Percentiles rank a stretch among this genome's conserved stretches.
These are phyloP conservation scores for Meghimatium bilineatum DNA, from an alignment of 2,888 invertebrate genomes.

Conservation along the genomic window DNA sequence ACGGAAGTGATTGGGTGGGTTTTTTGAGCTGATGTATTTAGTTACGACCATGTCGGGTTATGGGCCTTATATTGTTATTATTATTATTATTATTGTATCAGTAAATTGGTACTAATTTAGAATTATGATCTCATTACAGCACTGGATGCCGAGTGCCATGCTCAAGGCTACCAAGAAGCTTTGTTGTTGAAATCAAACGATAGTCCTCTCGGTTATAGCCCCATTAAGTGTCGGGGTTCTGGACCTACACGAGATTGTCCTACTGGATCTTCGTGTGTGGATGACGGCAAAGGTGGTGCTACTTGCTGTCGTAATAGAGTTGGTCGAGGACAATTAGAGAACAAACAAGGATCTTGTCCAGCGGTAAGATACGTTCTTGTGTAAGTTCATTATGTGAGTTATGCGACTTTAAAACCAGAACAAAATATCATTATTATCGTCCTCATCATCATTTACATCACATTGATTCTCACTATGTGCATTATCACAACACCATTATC, in stretches of 20 bases:
- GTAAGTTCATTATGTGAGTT: too few species aligned
- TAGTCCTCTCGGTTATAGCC: constrained; percentile 11
- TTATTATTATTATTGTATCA: too few species aligned
- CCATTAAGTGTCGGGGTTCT: constrained; percentile 15
- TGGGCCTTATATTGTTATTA: too few species aligned
- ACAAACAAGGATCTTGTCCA: constrained; percentile 21
- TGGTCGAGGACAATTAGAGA: background rate
- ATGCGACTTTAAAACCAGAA: too few species aligned
- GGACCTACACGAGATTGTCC: constrained; percentile 21
- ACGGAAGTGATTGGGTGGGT: too few species aligned
- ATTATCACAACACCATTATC: too few species aligned
- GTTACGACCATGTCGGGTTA: too few species aligned
- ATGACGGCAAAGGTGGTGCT: constrained; percentile 14
- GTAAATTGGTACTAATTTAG: too few species aligned
- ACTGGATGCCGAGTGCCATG: constrained; percentile 23
- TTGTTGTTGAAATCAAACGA: background rate
- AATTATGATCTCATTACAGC: background rate
- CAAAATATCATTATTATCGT: too few species aligned
- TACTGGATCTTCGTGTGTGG: constrained; percentile 18
- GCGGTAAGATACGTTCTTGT: background rate
- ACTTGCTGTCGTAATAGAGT: constrained; percentile 31
- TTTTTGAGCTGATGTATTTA: too few species aligned
- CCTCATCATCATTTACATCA: too few species aligned
- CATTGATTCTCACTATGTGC: too few species aligned
- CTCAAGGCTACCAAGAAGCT: constrained; percentile 13